Conservation (phyloP, 2,113 vertebrate genomes). For the Ctenodactylus gundi region DNA sequence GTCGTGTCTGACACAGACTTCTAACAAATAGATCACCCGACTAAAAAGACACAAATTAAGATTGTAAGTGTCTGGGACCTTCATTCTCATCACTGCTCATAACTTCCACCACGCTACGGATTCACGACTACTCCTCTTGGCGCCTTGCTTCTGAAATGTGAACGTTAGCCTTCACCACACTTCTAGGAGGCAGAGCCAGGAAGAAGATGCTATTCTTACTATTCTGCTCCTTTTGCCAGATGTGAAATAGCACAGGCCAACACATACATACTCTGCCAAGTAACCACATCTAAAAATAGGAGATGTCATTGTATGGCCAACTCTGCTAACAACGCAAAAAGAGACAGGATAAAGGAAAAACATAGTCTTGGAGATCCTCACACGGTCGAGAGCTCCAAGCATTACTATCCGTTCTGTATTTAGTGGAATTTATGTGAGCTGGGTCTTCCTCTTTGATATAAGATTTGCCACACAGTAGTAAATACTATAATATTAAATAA, state of each 20-base stretch:
- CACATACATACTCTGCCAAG: not conserved
- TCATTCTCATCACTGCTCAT: not conserved
- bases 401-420: not conserved
- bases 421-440: not conserved
- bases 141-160: not conserved
- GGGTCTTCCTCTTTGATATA: not conserved
- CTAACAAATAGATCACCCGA: too few relatives aligned
- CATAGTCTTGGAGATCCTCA: not conserved
- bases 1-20: too few relatives aligned
- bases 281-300: not conserved
- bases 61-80: not conserved
- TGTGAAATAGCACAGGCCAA: not conserved
- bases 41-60: too few relatives aligned
- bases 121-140: not conserved
- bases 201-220: not conserved
- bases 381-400: not conserved
- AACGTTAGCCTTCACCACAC: not conserved
- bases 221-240: not conserved
- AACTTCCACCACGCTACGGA: not conserved
- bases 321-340: not conserved
- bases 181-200: not conserved
- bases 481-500: not conserved
- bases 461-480: not conserved
- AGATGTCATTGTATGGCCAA: not conserved
- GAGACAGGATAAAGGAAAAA: not conserved